Percentiles rank a stretch among this genome's conserved stretches.
phyloP scores from a whole-genome alignment of 2,888 invertebrate species.

The Acanthopleura granulata region DNA sequence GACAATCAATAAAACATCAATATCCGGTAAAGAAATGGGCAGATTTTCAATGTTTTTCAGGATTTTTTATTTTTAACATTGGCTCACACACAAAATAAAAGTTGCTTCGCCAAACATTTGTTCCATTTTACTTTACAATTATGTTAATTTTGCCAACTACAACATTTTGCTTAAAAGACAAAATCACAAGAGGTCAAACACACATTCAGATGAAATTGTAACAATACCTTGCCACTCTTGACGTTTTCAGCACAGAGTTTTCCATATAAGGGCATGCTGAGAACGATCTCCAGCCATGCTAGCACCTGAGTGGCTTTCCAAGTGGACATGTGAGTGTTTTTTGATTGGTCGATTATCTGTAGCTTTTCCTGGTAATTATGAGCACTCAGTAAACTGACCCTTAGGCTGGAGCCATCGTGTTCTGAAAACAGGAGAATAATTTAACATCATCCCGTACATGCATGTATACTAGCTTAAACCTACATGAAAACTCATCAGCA shows the following conservation, averaged over 20 bases:
- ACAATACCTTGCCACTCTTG: slow-evolving; percentile 89
- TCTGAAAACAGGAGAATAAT: slow-evolving; percentile 36
- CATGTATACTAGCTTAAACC: too few relatives aligned
- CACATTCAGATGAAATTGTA: not conserved
- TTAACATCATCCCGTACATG: too few relatives aligned
- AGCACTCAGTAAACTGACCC: slow-evolving; percentile 54
- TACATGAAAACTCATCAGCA: too few relatives aligned
- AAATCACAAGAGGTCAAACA: not conserved
- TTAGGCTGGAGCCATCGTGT: slow-evolving; percentile 25
- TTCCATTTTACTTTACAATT: too few relatives aligned
- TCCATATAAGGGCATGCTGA: slow-evolving; percentile 95
- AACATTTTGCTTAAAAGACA: not conserved
- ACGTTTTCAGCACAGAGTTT: slow-evolving; percentile 92
- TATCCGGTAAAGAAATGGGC: too few relatives aligned
- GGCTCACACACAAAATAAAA: too few relatives aligned
- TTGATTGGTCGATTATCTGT: slow-evolving; percentile 80
- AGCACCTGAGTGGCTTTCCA: slow-evolving; percentile 95
- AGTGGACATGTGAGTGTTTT: slow-evolving; percentile 84
- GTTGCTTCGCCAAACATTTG: too few relatives aligned
- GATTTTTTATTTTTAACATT: too few relatives aligned
- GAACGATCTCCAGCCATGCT: slow-evolving; percentile 93
- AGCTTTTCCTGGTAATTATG: slow-evolving; percentile 74
- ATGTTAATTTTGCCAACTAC: too few relatives aligned
- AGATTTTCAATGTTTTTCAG: too few relatives aligned
- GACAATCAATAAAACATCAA: too few relatives aligned